These are phyloP conservation scores for Rousettus madagascariensis DNA, from an alignment of 2,797 vertebrate genomes.

Conservation along the genomic window DNA sequence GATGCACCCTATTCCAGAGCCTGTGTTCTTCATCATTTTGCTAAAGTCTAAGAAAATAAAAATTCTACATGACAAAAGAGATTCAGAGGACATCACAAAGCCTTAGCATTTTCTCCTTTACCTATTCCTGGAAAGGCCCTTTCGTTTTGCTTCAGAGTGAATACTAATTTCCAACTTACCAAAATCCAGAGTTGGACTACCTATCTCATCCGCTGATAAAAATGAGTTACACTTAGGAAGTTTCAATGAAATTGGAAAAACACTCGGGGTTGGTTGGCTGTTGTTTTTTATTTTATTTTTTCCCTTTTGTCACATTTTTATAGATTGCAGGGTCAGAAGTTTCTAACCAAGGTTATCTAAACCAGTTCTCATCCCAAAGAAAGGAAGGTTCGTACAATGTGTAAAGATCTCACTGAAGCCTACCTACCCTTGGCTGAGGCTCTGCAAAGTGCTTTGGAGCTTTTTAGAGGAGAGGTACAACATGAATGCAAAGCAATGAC, in stretches of 20 bases:
- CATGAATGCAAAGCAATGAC: neutral
- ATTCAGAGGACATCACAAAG: neutral
- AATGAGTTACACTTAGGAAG: neutral
- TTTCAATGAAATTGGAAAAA: neutral
- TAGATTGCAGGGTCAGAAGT: neutral
- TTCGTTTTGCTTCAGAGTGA: neutral
- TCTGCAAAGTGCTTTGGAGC: neutral
- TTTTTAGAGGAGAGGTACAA: neutral
- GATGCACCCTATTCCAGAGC: neutral
- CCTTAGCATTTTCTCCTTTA: neutral
- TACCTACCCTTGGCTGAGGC: neutral
- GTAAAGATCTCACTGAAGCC: neutral
- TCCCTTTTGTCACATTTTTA: neutral
- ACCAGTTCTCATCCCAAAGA: neutral
- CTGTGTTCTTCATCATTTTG: neutral
- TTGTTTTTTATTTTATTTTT: neutral
- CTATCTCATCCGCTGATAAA: too few species aligned
- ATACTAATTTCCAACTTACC: neutral
- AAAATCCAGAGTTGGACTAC: neutral
- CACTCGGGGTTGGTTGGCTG: neutral
- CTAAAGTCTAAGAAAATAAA: slow-evolving; percentile 5
- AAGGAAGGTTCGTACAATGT: neutral
- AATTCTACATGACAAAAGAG: neutral
- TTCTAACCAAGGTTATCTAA: neutral
- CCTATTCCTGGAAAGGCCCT: neutral